phyloP scores from a whole-genome alignment of 2,888 invertebrate genomes.

The Quadroppia sp. region DNA sequence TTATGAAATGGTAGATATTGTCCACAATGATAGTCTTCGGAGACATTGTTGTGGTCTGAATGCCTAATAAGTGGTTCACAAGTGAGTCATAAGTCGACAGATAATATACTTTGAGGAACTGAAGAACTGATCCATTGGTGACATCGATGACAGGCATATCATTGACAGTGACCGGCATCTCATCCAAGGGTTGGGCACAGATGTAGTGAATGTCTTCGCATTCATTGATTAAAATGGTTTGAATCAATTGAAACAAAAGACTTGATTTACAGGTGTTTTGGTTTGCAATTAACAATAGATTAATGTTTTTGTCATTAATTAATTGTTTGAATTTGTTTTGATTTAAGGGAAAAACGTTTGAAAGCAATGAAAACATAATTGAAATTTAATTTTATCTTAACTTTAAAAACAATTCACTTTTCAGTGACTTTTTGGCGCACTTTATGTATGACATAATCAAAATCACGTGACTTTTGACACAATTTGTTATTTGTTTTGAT shows the following conservation, averaged over 20 bases:
- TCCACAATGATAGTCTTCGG: constrained; percentile 22
- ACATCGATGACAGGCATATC: not conserved
- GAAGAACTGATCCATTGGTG: constrained; percentile 4
- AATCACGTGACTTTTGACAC: too few relatives aligned
- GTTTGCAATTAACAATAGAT: not conserved
- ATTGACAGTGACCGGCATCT: not conserved
- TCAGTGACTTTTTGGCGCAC: constrained; percentile 19
- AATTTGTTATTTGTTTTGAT: too few relatives aligned
- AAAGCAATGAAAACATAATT: constrained; percentile 31
- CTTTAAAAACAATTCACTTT: too few relatives aligned
- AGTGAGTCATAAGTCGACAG: constrained; percentile 12
- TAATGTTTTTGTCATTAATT: not conserved
- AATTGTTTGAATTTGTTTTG: not conserved
- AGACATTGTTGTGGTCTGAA: not conserved
- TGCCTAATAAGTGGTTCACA: constrained; percentile 7
- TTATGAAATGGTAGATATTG: constrained; percentile 9
- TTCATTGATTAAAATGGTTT: not conserved
- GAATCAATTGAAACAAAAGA: constrained; percentile 10
- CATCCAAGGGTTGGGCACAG: not conserved
- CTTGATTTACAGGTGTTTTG: not conserved
- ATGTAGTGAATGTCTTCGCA: constrained; percentile 25
- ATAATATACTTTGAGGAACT: not conserved
- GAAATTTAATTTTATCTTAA: not conserved
- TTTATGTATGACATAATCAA: too few relatives aligned
- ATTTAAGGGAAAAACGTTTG: not conserved